Conservation (phyloP, 2,113 vertebrate genomes). For the Panthera tigris region DNA sequence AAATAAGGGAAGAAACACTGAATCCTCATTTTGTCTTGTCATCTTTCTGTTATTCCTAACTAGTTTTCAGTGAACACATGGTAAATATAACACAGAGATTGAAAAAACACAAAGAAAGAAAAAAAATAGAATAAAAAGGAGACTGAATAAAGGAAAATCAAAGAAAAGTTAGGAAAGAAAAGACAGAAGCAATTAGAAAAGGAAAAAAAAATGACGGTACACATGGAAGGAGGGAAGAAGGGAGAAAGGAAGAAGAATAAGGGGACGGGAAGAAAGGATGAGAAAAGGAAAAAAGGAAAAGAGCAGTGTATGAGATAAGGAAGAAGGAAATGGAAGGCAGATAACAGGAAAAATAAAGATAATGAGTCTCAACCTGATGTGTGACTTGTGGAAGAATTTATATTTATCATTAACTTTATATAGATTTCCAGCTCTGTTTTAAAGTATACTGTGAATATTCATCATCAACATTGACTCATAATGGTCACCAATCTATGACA, state of each 20-base stretch:
- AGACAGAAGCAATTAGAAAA: background rate
- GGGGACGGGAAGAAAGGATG: background rate
- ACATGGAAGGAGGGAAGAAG: background rate
- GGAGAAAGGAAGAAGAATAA: no score
- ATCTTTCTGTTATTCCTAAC: background rate
- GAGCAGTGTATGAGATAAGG: background rate
- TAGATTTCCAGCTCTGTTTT: slow-evolving; percentile 70
- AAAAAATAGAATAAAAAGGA: background rate
- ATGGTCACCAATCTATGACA: slow-evolving; percentile 64
- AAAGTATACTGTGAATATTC: slow-evolving; percentile 66
- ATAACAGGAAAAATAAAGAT: background rate
- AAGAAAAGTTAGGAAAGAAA: background rate
- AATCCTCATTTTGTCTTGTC: background rate
- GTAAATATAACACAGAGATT: background rate
- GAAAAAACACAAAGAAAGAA: slow-evolving; percentile 3
- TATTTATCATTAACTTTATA: slow-evolving; percentile 58
- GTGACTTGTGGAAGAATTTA: slow-evolving; percentile 52
- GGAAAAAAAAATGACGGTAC: background rate
- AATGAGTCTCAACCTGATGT: slow-evolving; percentile 59
- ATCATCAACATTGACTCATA: slow-evolving; percentile 67
- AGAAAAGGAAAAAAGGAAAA: background rate
- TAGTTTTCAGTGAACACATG: background rate
- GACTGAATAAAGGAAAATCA: background rate
- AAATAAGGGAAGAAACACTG: background rate
- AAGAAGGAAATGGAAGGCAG: background rate